Evolutionary conservation across 2,113 vertebrate species (phyloP).

Genomic region (Oxyura jamaicensis): DNA sequence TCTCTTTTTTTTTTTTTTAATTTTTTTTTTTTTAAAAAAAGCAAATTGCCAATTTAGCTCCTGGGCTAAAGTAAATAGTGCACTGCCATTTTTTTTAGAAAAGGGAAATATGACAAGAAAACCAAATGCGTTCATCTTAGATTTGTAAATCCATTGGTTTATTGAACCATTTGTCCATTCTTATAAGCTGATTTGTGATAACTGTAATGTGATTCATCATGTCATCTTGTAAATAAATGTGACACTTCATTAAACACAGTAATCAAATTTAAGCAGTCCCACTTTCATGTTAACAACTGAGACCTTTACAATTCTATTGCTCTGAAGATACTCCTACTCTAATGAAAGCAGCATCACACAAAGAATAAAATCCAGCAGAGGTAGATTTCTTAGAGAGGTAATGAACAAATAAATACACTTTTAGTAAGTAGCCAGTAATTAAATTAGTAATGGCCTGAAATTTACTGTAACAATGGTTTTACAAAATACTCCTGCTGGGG

Average conservation of each 20-base stretch:
- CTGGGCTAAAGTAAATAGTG: conserved; percentile 47
- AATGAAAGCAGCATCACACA: conserved; percentile 21
- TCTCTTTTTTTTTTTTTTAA: too few species aligned
- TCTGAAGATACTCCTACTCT: conserved; percentile 59
- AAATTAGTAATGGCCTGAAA: conserved; percentile 35
- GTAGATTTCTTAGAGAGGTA: neutral
- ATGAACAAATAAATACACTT: conserved; percentile 37
- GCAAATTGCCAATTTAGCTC: conserved; percentile 58
- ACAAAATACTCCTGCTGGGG: neutral
- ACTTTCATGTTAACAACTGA: conserved; percentile 72
- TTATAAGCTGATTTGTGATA: conserved; percentile 75
- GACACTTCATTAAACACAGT: conserved; percentile 84
- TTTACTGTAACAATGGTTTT: conserved; percentile 34
- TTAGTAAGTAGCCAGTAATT: neutral
- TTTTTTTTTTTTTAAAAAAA: neutral
- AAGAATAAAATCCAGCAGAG: conserved; percentile 22
- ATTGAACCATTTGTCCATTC: conserved; percentile 74
- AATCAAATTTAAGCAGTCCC: conserved; percentile 78
- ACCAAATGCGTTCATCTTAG: conserved; percentile 28
- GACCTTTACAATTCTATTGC: conserved; percentile 59
- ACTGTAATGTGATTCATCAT: conserved; percentile 75
- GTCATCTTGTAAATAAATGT: conserved; percentile 80
- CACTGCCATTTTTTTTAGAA: conserved; percentile 6
- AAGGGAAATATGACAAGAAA: conserved; percentile 37
- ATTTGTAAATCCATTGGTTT: conserved; percentile 63